phyloP scores from a whole-genome alignment of 2,888 invertebrate species.

The Cryptus armator region DNA sequence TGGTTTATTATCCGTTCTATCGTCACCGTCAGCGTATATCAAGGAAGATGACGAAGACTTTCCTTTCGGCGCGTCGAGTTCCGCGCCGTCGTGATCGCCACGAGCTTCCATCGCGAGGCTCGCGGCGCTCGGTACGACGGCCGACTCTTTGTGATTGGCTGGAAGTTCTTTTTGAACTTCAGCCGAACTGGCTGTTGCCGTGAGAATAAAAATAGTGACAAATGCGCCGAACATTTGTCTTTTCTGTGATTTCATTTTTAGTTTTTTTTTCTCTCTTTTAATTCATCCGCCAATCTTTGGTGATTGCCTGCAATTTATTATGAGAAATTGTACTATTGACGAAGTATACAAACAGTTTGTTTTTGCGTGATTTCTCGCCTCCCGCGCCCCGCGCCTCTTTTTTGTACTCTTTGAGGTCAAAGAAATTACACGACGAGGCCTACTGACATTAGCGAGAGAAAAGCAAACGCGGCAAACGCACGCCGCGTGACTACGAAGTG shows the following conservation, averaged over 20 bases:
- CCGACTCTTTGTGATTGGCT: constrained; percentile 64
- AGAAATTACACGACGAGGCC: constrained; percentile 46
- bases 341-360: neutral
- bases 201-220: constrained; percentile 41
- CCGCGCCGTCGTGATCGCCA: constrained; percentile 59
- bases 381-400: neutral
- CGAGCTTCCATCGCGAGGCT: constrained; percentile 71
- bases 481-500: constrained; percentile 69
- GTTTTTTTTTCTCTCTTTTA: constrained; percentile 1
- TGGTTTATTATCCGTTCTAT: constrained; percentile 23
- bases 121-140: constrained; percentile 43
- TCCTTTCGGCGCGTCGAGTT: constrained; percentile 51
- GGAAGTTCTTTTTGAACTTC: constrained; percentile 43
- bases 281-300: neutral
- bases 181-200: constrained; percentile 32
- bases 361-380: no score
- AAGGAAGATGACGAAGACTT: constrained; percentile 33
- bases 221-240: constrained; percentile 18
- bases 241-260: constrained; percentile 22
- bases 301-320: constrained; percentile 27
- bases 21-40: constrained; percentile 17
- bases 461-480: constrained; percentile 55
- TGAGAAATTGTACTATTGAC: neutral
- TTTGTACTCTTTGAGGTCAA: constrained; percentile 23
- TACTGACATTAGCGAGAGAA: constrained; percentile 48